phyloP scores from a whole-genome alignment of 2,113 vertebrate species.

The Ancistrus triradiatus region DNA sequence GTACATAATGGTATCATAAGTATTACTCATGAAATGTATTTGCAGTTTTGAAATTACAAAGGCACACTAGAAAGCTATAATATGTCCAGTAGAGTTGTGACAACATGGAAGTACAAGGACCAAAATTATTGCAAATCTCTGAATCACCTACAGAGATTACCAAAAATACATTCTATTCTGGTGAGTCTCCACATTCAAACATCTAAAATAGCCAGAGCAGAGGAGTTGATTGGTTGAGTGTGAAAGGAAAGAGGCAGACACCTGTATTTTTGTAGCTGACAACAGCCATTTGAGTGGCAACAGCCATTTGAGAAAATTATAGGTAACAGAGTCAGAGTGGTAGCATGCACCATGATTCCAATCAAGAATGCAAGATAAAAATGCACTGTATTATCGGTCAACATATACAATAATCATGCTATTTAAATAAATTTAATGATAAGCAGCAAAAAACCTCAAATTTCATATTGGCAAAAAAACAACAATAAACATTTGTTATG shows the following conservation, averaged over 20 bases:
- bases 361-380: too few species aligned
- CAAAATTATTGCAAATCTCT: constrained; percentile 50
- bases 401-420: too few species aligned
- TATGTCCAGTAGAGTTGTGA: constrained; percentile 4
- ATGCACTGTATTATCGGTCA: too few species aligned
- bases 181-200: constrained; percentile 46
- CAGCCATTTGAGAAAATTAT: too few species aligned
- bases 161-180: constrained; percentile 55
- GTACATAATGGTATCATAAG: constrained; percentile 10
- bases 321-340: too few species aligned
- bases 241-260: constrained; percentile 53
- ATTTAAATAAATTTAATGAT: too few species aligned
- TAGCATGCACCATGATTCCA: too few species aligned
- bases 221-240: constrained; percentile 7
- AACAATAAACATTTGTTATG: too few species aligned
- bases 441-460: too few species aligned
- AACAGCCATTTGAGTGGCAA: too few species aligned
- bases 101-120: constrained; percentile 46
- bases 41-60: constrained; percentile 16
- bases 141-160: constrained; percentile 45
- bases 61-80: not conserved
- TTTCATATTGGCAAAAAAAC: too few species aligned
- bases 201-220: constrained; percentile 59
- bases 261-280: constrained; percentile 54
- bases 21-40: constrained; percentile 13